Base-by-base conservation (phyloP, 2,797 vertebrate species). In the Vultur gryphus region DNA sequence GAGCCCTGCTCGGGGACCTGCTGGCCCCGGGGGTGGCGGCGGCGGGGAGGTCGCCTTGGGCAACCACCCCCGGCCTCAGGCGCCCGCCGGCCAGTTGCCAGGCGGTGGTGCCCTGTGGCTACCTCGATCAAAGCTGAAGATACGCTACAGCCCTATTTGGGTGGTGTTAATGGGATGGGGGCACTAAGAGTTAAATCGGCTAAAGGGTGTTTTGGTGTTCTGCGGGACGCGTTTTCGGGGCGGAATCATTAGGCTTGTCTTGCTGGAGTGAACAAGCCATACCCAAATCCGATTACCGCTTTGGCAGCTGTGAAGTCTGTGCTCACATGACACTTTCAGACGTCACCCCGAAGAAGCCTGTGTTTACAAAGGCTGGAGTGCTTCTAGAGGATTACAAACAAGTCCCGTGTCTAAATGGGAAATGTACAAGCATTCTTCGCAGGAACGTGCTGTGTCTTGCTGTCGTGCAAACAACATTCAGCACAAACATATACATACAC, bases 111-210 rank as follows among this genome's bases (percentile, higher is more conserved):
- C 11, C 2, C 13, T 5, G 55, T 1, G 59, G 2, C 18, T 18
- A 46, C 51, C 12, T 1, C 26, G 7, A 0, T 9, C 10, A 1
- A 6, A n/a, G 78, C 54, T 10, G 81, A 14, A 13, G 67, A 10
- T 11, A 7, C 4, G 15, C 59, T 24, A 0, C 19, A 4, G 5
- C 24, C 2, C 37, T 6, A 1, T 12, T 24, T 8, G 3, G 37
- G 52, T 6, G 33, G 4, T 4, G 66, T 5, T 55, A 0, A 15
- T 1, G 7, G 61, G 15, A 12, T 11, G 44, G 33, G n/a, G 8
- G n/a, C 1, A 25, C 24, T 3, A 2, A 3, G 24, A 14, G 70
- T 21, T 23, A 9, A 29, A 7, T 9, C 11, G 5, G 29, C 37
- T 37, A 2, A 12, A 20, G 76, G 39, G 7, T 81, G 89, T n/a